phyloP scores from a whole-genome alignment of 2,888 invertebrate species.

The Acrocera orbiculus region DNA sequence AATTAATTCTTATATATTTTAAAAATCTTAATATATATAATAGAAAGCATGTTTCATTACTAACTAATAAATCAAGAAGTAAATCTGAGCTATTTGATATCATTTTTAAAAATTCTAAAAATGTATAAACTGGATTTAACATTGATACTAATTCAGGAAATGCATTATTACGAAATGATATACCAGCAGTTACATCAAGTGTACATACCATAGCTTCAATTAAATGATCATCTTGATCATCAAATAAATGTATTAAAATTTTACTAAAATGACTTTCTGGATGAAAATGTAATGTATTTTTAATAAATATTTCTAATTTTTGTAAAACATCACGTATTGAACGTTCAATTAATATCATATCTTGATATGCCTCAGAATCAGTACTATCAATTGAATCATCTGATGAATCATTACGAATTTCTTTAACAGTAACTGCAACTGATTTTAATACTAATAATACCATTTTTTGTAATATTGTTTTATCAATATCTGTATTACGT shows the following conservation, averaged over 20 bases:
- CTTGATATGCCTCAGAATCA: slow-evolving; percentile 71
- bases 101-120: slow-evolving; percentile 67
- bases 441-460: slow-evolving; percentile 74
- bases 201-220: slow-evolving; percentile 88
- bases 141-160: slow-evolving; percentile 64
- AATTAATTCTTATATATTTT: slow-evolving; percentile 67
- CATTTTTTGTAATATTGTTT: slow-evolving; percentile 69
- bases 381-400: slow-evolving; percentile 72
- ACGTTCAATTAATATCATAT: slow-evolving; percentile 73
- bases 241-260: slow-evolving; percentile 72
- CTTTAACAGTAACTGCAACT: slow-evolving; percentile 77
- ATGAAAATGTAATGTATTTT: slow-evolving; percentile 64
- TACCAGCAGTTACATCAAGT: slow-evolving; percentile 69
- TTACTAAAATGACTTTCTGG: slow-evolving; percentile 76
- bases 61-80: slow-evolving; percentile 66
- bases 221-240: slow-evolving; percentile 79
- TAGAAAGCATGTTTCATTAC: slow-evolving; percentile 80
- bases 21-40: slow-evolving; percentile 67
- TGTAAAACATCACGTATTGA: slow-evolving; percentile 69
- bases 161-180: slow-evolving; percentile 63
- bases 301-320: slow-evolving; percentile 66
- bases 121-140: slow-evolving; percentile 73
- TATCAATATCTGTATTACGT: slow-evolving; percentile 36
- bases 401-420: slow-evolving; percentile 71
- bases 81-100: slow-evolving; percentile 68